Conservation (phyloP, 2,888 invertebrate genomes). For the Andrena praecox region DNA sequence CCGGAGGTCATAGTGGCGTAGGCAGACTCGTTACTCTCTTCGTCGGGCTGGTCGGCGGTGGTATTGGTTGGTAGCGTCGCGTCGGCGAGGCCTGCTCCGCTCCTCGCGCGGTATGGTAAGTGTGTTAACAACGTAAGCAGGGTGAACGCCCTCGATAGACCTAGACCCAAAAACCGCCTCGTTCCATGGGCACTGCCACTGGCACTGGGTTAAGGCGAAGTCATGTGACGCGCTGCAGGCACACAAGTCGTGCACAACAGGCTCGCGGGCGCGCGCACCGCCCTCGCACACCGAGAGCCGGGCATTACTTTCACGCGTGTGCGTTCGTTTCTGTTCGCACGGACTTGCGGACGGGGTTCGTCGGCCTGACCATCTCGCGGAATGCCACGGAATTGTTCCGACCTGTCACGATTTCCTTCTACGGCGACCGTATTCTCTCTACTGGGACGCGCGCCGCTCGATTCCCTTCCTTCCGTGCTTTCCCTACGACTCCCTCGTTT, state of each 20-base stretch:
- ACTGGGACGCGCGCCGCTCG: slow-evolving; percentile 7
- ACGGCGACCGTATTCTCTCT: slow-evolving; percentile 10
- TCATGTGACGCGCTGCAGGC: slow-evolving; percentile 76
- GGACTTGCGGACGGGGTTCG: slow-evolving; percentile 34
- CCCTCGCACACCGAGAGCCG: slow-evolving; percentile 9
- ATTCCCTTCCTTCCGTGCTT: slow-evolving; percentile 7
- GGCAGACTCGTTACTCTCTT: slow-evolving; percentile 66
- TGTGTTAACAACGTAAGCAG: slow-evolving; percentile 79
- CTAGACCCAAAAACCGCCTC: slow-evolving; percentile 83
- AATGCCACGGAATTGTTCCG: slow-evolving; percentile 39
- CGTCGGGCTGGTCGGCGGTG: slow-evolving; percentile 42
- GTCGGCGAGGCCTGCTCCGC: slow-evolving; percentile 40
- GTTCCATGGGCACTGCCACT: slow-evolving; percentile 75
- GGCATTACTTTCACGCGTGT: slow-evolving; percentile 65
- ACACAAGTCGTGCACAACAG: slow-evolving; percentile 58
- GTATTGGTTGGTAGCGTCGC: slow-evolving; percentile 46
- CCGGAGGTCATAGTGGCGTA: slow-evolving; percentile 68
- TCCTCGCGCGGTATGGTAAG: slow-evolving; percentile 74
- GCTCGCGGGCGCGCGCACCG: not conserved
- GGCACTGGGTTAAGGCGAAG: slow-evolving; percentile 83
- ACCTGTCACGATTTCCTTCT: slow-evolving; percentile 33
- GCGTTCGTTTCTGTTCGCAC: slow-evolving; percentile 42
- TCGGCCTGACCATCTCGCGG: slow-evolving; percentile 49
- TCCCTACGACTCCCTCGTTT: not conserved
- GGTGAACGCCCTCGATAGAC: slow-evolving; percentile 83